Evolutionary conservation across 2,113 vertebrate genomes (phyloP), one percentile per base, ranked within the genome.

Genomic region (Actenoides lindsayi): DNA sequence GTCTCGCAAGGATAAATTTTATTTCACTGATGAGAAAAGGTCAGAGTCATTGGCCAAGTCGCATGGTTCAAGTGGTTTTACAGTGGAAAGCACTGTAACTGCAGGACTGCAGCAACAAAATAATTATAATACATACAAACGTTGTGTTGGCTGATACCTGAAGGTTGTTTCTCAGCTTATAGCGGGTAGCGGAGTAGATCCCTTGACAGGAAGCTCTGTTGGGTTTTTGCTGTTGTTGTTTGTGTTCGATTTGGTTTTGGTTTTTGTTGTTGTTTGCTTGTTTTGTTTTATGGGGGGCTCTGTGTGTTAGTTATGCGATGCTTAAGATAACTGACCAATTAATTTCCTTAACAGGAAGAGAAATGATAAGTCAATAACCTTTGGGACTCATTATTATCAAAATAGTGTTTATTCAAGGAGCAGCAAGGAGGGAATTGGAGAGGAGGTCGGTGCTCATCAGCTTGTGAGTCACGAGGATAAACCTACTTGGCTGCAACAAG

Each of bases 91-190:
- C 93, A 95, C 87, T 21, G 4, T 96, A 98, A 96, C 96, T 81
- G 44, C 95, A 98, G 97, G 97, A 98, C 98, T 97, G 93, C 88
- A 82, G 91, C 96, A 97, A 97, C 97, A 98, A 98, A 98, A 50
- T 97, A 97, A 97, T 98, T 98, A 97, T 97, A 98, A 96, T 95
- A 94, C 78, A 95, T 73, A 97, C 95, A 98, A 98, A 96, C 50
- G 73, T 86, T 84, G 89, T 97, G 97, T 98, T 99, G 98, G 98
- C 63, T 91, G 86, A 81, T 89, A 77, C 54, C 65, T 87, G 77
- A 96, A 93, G 71, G 44, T 89, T 90, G 60, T 68, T 90, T 94
- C 87, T 97, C 65, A 18, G 41, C 93, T 96, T 94, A 74, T n/a
- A 73, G 37, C 8, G 11, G 73, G 31, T 13, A 88, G 82, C 75